A percentile compares a stretch with the other conserved stretches of the same genome.
phyloP scores from a whole-genome alignment of 1,140 invertebrate genomes.

The Dreissena polymorpha region DNA sequence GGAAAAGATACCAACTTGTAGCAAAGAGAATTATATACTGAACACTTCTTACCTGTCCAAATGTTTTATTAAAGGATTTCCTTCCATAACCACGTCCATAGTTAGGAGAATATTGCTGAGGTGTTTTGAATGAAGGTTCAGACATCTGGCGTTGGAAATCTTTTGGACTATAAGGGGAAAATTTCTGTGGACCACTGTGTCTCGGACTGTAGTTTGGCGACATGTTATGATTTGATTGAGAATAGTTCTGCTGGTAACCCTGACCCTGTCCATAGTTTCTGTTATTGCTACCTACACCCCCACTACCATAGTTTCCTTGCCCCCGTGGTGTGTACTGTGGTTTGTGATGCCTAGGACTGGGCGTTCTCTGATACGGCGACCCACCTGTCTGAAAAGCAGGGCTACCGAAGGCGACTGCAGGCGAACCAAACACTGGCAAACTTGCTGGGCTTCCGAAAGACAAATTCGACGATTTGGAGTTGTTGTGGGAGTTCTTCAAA shows the following conservation, averaged over 20 bases:
- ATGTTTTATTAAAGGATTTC: slow-evolving; percentile 47
- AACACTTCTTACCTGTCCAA: slow-evolving; percentile 34
- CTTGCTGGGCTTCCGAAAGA: slow-evolving; percentile 22
- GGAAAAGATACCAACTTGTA: not conserved
- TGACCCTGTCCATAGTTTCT: not conserved
- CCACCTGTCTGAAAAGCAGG: slow-evolving; percentile 6
- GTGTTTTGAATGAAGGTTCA: slow-evolving; percentile 41
- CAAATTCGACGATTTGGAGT: not conserved
- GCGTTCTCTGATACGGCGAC: slow-evolving; percentile 7
- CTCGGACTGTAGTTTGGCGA: not conserved
- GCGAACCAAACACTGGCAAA: slow-evolving; percentile 40
- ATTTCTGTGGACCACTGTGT: not conserved
- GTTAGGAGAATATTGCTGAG: slow-evolving; percentile 31
- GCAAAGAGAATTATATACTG: not conserved
- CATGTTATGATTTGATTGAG: not conserved
- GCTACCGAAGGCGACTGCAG: slow-evolving; percentile 41
- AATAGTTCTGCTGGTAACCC: not conserved
- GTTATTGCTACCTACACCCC: not conserved
- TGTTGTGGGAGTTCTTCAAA: not conserved
- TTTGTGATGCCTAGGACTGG: slow-evolving; percentile 32
- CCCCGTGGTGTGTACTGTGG: slow-evolving; percentile 19
- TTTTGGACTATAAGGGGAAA: slow-evolving; percentile 13
- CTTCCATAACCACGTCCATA: slow-evolving; percentile 39
- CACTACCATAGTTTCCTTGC: not conserved
- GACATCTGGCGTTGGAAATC: not conserved